Evolutionary conservation across 2,888 invertebrate species (phyloP), one percentile per base, ranked within the genome.

Genomic region (Caenorhabditis uteleia): DNA sequence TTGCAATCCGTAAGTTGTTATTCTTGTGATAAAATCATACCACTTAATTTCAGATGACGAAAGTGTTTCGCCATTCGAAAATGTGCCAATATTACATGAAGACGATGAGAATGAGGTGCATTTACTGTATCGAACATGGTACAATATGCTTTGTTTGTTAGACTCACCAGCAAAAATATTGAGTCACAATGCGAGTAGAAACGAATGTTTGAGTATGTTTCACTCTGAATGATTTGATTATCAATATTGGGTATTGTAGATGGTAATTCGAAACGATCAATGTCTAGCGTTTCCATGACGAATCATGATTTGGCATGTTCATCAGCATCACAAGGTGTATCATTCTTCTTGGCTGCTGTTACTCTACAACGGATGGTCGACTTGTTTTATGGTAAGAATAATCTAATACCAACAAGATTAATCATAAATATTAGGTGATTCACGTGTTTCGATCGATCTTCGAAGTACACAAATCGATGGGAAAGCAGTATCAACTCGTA

Each of bases 321-420:
- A 3, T 55, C 58, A 10, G 54, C 18, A 31, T 47, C 49, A 4
- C 61, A 68, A 21, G 64, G 73, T 1, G 67, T 80, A 7, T 77
- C 75, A 6, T 81, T 81, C 58, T 81, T 80, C 57, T 55, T 79
- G 16, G 75, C 79, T 2, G 68, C 75, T 1, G 64, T 70, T 2
- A 73, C 77, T n/a, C 42, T 78, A 5, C 73, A 74, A 40, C 60
- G 76, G 46, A 73, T 81, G 71, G 67, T 81, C 48, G 79, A 79
- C 54, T 48, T 81, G 25, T 81, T 81, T 68, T 77, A 77, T 57
- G 81, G 79, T 75, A 31, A 6, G 44, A 45, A 56, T 21, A n/a
- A 6, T 14, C 26, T 10, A 2, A n/a, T 38, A 8, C n/a, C 10
- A 26, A 16, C 8, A 29, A 12, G n/a, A 25, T 34, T 47, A 18